These are phyloP conservation scores for Neodiprion lecontei DNA, from an alignment of 1,140 invertebrate species.

Conservation along the genomic window DNA sequence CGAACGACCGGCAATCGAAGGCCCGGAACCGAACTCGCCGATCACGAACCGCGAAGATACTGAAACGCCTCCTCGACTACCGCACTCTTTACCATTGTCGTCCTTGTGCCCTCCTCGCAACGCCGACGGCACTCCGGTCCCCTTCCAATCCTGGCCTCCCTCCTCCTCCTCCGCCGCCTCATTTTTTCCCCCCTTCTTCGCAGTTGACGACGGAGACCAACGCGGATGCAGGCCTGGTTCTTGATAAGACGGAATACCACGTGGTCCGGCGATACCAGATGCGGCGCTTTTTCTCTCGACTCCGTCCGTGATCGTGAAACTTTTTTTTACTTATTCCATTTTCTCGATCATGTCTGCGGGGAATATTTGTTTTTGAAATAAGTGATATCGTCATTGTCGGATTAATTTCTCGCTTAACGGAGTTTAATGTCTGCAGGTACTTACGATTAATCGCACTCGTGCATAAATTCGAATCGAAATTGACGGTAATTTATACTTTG, in stretches of 20 bases:
- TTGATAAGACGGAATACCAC: background rate
- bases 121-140: background rate
- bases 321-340: too few species aligned
- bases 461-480: too few species aligned
- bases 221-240: background rate
- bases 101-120: background rate
- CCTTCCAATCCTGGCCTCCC: slow-evolving; percentile 1
- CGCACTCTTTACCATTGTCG: slow-evolving; percentile 2
- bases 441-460: too few species aligned
- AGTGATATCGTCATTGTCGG: too few species aligned
- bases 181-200: too few species aligned
- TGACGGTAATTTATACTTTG: too few species aligned
- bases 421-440: too few species aligned
- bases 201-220: background rate
- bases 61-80: background rate
- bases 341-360: too few species aligned
- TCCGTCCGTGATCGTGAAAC: background rate
- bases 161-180: background rate
- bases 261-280: background rate
- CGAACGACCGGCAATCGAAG: too few species aligned
- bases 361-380: too few species aligned
- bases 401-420: too few species aligned
- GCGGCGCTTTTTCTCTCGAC: background rate
- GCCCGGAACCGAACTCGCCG: background rate
- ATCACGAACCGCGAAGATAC: background rate